Conservation (phyloP, 2,888 invertebrate genomes). For the Anticlea derivata region DNA sequence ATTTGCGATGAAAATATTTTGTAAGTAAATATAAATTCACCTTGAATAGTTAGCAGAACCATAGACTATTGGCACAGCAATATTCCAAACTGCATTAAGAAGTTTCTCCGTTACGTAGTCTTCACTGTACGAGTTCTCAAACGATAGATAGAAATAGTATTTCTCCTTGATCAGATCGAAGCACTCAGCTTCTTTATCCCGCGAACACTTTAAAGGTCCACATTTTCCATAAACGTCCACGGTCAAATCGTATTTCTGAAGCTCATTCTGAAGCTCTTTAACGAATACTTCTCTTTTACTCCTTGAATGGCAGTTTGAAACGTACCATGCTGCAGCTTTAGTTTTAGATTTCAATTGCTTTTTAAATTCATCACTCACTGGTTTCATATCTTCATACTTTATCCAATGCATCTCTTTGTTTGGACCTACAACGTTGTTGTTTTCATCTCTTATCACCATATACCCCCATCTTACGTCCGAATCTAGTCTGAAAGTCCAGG, state of each 20-base stretch:
- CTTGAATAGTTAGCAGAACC: conserved; percentile 84
- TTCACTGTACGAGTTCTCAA: conserved; percentile 47
- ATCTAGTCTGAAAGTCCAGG: conserved; percentile 65
- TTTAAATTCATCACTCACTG: conserved; percentile 44
- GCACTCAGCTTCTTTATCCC: conserved; percentile 37
- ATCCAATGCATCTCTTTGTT: conserved; percentile 53
- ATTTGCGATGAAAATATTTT: too few species aligned
- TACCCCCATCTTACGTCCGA: conserved; percentile 67
- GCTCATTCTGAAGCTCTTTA: conserved; percentile 34
- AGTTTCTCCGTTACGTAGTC: conserved; percentile 54
- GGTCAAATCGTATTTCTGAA: conserved; percentile 40
- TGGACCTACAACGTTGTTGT: conserved; percentile 49
- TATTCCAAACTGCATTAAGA: conserved; percentile 68
- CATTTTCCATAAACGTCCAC: conserved; percentile 56
- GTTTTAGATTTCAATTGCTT: conserved; percentile 41
- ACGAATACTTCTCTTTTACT: conserved; percentile 42
- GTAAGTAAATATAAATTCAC: too few species aligned
- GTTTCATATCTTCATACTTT: conserved; percentile 48
- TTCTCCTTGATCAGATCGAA: conserved; percentile 43
- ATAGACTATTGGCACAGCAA: conserved; percentile 86
- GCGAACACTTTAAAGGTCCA: conserved; percentile 44
- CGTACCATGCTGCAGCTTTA: conserved; percentile 55
- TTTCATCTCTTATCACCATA: conserved; percentile 46
- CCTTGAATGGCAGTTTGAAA: conserved; percentile 48
- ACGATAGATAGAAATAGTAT: conserved; percentile 61